Percentiles rank a stretch among this genome's conserved stretches.
phyloP scores from a whole-genome alignment of 2,113 vertebrate species.

The Equus quagga region DNA sequence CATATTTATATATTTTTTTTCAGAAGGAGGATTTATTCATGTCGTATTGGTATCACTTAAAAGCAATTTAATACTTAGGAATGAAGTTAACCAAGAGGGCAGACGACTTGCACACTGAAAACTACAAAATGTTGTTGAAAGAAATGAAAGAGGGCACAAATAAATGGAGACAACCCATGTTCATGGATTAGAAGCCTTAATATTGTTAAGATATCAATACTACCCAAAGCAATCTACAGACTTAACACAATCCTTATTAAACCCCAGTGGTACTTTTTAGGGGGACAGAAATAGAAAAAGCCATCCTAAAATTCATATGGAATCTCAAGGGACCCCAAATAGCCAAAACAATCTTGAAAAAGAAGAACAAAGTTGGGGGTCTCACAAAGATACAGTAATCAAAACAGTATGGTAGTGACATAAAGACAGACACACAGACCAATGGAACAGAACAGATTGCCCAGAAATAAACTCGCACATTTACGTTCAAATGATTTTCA shows the following conservation, averaged over 20 bases:
- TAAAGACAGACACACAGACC: neutral
- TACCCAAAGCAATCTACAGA: neutral
- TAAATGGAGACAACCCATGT: neutral
- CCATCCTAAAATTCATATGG: neutral
- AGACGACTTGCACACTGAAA: neutral
- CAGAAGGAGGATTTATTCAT: neutral
- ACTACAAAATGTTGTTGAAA: neutral
- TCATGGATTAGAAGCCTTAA: neutral
- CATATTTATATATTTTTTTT: neutral
- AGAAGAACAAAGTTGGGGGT: neutral
- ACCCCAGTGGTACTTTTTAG: neutral
- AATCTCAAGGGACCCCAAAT: neutral
- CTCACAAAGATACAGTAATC: neutral
- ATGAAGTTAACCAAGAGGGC: neutral
- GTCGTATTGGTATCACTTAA: neutral
- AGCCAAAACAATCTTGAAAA: neutral
- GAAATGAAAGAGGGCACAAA: neutral
- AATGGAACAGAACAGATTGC: rapidly evolving
- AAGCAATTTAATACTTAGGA: neutral
- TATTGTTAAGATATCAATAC: neutral
- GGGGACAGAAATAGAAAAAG: neutral
- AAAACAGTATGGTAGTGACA: neutral
- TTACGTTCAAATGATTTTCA: neutral
- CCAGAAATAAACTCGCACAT: neutral
- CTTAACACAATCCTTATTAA: neutral